These are phyloP conservation scores for Amphiura filiformis DNA, from an alignment of 35 echinoderm and acorn worm genomes.

Conservation along the genomic window DNA sequence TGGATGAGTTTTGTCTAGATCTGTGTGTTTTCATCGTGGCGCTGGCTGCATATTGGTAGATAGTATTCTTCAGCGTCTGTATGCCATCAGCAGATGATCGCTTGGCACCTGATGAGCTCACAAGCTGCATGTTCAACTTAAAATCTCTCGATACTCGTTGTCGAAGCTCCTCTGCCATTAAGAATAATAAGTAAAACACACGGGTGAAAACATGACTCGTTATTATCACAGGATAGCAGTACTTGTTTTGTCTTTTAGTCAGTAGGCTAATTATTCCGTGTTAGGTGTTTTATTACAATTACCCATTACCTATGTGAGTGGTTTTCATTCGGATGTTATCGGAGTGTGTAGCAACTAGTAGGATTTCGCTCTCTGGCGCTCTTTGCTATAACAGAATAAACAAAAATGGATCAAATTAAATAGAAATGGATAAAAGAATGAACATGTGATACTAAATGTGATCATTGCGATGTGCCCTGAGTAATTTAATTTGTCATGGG, in stretches of 20 bases:
- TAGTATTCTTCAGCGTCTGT: background rate
- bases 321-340: constrained; percentile 19
- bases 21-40: background rate
- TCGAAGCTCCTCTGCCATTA: background rate
- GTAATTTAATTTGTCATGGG: too few species aligned
- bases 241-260: too few species aligned
- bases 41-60: background rate
- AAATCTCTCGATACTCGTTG: background rate
- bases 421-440: too few species aligned
- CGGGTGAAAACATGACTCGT: too few species aligned
- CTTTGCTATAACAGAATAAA: constrained; percentile 31
- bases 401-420: background rate
- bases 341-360: constrained; percentile 52
- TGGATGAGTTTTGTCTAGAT: background rate
- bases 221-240: too few species aligned
- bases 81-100: background rate
- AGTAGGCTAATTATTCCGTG: too few species aligned
- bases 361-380: constrained; percentile 45
- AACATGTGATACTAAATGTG: too few species aligned
- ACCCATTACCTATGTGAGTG: background rate
- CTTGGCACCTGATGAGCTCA: too few species aligned
- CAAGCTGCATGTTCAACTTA: too few species aligned
- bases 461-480: too few species aligned
- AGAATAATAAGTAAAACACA: too few species aligned
- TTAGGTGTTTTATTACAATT: too few species aligned